Base-by-base conservation (phyloP, 2,888 invertebrate species). In the Hyalella azteca region DNA sequence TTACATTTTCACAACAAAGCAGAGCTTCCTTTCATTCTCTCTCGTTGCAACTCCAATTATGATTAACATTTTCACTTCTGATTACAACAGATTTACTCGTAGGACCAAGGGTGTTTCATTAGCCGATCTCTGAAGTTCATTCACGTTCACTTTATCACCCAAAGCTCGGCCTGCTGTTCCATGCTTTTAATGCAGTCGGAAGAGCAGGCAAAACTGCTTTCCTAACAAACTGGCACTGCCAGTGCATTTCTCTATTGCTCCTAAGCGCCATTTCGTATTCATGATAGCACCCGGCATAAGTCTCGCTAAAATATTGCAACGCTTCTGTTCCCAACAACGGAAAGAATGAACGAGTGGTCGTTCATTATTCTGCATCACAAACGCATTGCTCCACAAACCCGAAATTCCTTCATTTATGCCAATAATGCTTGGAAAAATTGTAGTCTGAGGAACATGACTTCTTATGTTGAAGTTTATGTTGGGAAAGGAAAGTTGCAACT, bases 281-380 rank as follows among this genome's bases (percentile, higher is more conserved):
- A 66, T 29, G 66, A 5, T 5, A 13, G 66, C 36, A 36, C 66
- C 19, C 36, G 5, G 66, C 66, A 66, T 66, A 66, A 66, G 15
- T 66, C 66, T 66, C 66, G 66, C 36, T 32, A 66, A 66, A 66
- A 66, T 66, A 66, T 66, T 29, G 66, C 36, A 19, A 15, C 66
- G 7, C 39, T 54, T 29, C 54, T 45, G 45, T 45, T 45, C 45
- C 45, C 11, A 11, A 45, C 45, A 45, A 15, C 45, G 15, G 15
- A 45, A 45, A 45, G 45, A 45, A 45, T 45, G 45, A 45, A 15
- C 11, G 45, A 45, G 15, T 45, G 45, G 11, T 15, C 45, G 45
- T 9, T 9, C 45, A 45, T 45, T 45, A 45, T 45, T 45, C 11
- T 45, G 45, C 11, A 45, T 45, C 45, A 11, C 45, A 45, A 15